Evolutionary conservation across 2,797 vertebrate species (phyloP).

Genomic region (Phalanger gymnotis): DNA sequence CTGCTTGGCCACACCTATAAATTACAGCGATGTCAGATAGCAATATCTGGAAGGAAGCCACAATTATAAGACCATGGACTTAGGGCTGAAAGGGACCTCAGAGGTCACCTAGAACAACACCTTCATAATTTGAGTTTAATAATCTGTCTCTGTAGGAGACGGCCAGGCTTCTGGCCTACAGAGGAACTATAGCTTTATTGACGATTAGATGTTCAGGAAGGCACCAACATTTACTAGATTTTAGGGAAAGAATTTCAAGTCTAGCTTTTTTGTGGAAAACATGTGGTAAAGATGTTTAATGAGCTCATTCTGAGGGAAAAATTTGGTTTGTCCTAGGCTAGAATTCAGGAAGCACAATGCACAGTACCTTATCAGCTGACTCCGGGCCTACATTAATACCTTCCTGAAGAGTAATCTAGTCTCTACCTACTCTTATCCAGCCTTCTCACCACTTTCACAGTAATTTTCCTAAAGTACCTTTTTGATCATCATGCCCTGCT

Average conservation of each 20-base stretch:
- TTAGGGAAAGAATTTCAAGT: neutral
- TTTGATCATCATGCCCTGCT: neutral
- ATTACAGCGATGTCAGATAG: neutral
- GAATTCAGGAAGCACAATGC: conserved; percentile 14
- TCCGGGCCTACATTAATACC: neutral
- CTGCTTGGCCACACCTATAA: neutral
- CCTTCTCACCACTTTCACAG: neutral
- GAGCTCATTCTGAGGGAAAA: neutral
- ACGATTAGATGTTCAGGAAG: neutral
- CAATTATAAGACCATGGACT: neutral
- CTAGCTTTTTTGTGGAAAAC: neutral
- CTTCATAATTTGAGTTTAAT: neutral
- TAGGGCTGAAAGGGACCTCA: neutral
- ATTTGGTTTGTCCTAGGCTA: neutral
- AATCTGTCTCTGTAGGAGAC: neutral
- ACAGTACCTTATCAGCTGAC: neutral
- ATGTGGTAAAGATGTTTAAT: neutral
- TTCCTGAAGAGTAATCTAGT: neutral
- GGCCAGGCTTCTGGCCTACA: neutral
- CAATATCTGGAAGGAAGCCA: accelerated
- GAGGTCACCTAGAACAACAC: neutral
- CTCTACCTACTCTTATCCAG: neutral
- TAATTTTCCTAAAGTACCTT: neutral
- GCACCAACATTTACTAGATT: neutral
- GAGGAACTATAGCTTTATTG: neutral